Evolutionary conservation across 2,888 invertebrate genomes (phyloP), one percentile per base, ranked within the genome.

Genomic region (Tupiocoris notatus): DNA sequence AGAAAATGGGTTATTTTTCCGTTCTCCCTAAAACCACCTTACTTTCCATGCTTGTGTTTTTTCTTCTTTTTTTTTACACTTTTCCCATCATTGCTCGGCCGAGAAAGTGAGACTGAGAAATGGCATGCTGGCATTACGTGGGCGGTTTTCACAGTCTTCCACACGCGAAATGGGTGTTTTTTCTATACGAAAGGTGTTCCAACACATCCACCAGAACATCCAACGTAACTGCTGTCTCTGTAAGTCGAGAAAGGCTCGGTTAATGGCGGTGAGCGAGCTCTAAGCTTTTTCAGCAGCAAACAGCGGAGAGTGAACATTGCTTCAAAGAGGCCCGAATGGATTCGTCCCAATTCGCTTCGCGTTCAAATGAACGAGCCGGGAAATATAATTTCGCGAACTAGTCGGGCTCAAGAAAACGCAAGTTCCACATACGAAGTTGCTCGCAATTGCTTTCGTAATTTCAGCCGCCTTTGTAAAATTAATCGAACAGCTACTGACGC

Each of bases 61-160:
- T 59, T 59, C 20, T 59, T 18, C 59, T n/a, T n/a, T n/a, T n/a
- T n/a, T n/a, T n/a, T n/a, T n/a, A n/a, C n/a, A n/a, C n/a, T n/a
- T n/a, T 59, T 59, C n/a, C 59, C 16, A 9, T n/a, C 16, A 9
- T n/a, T 3, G 17, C 59, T 59, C 59, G 16, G n/a, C 59, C n/a
- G 59, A 59, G 59, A 59, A 18, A n/a, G 59, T n/a, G n/a, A 59
- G n/a, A 59, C 20, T 59, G 59, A 59, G 59, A 59, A 59, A 59
- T 59, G 59, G 59, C 20, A n/a, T n/a, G 59, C 59, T 6, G 18
- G 16, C 20, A 59, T 59, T 59, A 59, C 20, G 59, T 9, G 39
- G 39, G 39, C 39, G 39, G 39, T 39, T 39, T 39, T 39, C 39
- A 39, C 39, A 39, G 39, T 39, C 39, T 39, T 39, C 39, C 39